Evolutionary conservation across 2,888 invertebrate species (phyloP).

Genomic region (Meiosimyza decipiens): DNA sequence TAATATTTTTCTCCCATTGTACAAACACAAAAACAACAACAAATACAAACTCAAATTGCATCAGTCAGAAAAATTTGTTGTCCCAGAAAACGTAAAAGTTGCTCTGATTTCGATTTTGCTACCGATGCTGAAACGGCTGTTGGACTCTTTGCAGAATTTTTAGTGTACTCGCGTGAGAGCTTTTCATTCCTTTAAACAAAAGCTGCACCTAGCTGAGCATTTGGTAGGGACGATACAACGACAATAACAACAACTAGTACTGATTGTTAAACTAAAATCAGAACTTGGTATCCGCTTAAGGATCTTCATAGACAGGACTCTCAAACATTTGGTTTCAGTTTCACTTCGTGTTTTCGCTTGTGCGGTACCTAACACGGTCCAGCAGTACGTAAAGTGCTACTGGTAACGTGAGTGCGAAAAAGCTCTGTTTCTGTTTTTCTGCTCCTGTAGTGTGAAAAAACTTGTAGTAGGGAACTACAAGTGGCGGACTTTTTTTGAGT

Average conservation of each 20-base stretch:
- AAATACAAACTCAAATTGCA: not conserved
- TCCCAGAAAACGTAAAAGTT: constrained; percentile 27
- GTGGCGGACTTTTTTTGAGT: too few species aligned
- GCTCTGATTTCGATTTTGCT: constrained; percentile 14
- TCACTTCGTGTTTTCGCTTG: constrained; percentile 33
- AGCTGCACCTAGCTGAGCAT: not conserved
- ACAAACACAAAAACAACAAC: not conserved
- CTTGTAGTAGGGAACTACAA: too few species aligned
- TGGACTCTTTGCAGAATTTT: not conserved
- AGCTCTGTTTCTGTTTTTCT: too few species aligned
- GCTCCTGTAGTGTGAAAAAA: too few species aligned
- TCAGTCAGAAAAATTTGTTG: not conserved
- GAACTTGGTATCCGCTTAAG: constrained; percentile 17
- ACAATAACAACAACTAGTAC: constrained; percentile 24
- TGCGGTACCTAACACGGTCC: constrained; percentile 15
- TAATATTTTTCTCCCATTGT: too few species aligned
- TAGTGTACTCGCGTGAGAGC: constrained; percentile 5
- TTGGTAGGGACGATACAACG: not conserved
- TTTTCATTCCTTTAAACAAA: not conserved
- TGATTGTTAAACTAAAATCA: constrained; percentile 30
- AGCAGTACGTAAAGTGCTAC: not conserved
- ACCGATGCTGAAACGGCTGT: not conserved
- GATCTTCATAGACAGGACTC: not conserved
- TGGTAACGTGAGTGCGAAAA: too few species aligned
- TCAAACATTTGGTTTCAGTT: constrained; percentile 14